Base-by-base conservation (phyloP, 2,888 invertebrate species). In the Heteropelma amictum region DNA sequence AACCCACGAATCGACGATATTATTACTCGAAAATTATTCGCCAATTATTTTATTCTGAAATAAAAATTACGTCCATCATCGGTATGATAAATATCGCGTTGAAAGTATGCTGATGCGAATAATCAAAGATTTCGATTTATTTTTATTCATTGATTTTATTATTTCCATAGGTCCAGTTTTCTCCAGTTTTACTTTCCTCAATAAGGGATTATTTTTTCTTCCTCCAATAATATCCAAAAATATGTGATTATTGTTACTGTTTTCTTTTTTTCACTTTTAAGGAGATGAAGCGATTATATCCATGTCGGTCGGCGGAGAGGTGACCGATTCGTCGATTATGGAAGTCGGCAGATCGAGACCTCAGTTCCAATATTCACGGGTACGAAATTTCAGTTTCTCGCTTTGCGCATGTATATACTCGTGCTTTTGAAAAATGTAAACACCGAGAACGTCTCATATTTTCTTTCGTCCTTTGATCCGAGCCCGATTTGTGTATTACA, bases 261-360 rank as follows among this genome's bases (percentile, higher is more conserved):
- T 4, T 12, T 21, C 7, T 14, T 21, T 26, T 56, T 38, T 38
- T 63, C 38, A 60, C 30, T 33, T 83, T 84, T 6, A 79, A 91
- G 91, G 90, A 83, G 91, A 91, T 84, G 91, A 91, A 83, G 90
- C 91, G 78, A 88, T 90, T 78, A 90, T 90, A 82, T 90, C 89
- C 6, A 89, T 90, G 89, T 90, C 90, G 72, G 87, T 90, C 78
- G 88, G 89, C 38, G 90, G 89, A 69, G 88, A 89, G 82, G 86
- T 89, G 80, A 89, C 89, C 72, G 87, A 89, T 80, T 82, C 85
- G 78, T 88, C 88, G 60, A 88, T 88, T 73, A 82, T 89, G 81
- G 88, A 88, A 84, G 82, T 89, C 54, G 89, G 88, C 60, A 86
- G 88, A 77, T 86, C 88, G 67, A 86, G 88, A 79, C 89, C 89